Evolutionary conservation across 2,888 invertebrate species (phyloP), one percentile per base, ranked within the genome.

Genomic region (Phaedon cochleariae): DNA sequence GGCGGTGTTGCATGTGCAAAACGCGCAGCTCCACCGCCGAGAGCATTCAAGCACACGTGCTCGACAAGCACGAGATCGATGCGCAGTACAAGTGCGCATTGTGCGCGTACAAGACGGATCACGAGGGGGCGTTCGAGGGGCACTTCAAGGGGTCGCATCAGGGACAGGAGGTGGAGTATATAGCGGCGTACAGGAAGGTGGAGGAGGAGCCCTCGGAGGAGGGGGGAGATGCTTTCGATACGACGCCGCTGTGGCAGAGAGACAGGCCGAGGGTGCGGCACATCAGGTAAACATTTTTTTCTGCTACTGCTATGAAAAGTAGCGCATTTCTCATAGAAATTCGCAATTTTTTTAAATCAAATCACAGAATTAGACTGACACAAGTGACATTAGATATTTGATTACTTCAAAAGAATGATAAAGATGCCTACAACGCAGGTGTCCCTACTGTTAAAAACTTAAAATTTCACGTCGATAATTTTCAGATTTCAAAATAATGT

Each of bases 1-100:
- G 92, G 92, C 87, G 88, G 63, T 93, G 93, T 76, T 89, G 89
- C 15, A 77, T 91, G 26, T 93, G 93, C 75, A 86, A 87, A 53
- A 88, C 86, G 73, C 86, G 87, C 62, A 88, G 87, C 68, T 83
- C 86, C 67, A 86, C 88, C 0, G 87, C 89, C 21, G 85, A 85
- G 0, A 89, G 89, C 51, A 87, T 91, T 31, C 82, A 85, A 0
- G 83, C 84, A 0, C 93, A 93, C 76, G 88, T 88, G 31, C 77
- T 82, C 0, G 84, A 82, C 31, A 76, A 80, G 6, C 94, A 95
- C 76, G 85, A 87, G 29, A 86, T 90, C 1, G 89, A 88, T 65
- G 85, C 87, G 75, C 92, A 92, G 70, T 93, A 86, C 79, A 90
- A 90, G 74, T 94, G 94, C 76, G 86, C 86, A 0, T 84, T 90